Percentiles rank a stretch among this genome's conserved stretches.
These are phyloP conservation scores for Frankliniella intonsa DNA, from an alignment of 2,888 invertebrate species.

Conservation along the genomic window DNA sequence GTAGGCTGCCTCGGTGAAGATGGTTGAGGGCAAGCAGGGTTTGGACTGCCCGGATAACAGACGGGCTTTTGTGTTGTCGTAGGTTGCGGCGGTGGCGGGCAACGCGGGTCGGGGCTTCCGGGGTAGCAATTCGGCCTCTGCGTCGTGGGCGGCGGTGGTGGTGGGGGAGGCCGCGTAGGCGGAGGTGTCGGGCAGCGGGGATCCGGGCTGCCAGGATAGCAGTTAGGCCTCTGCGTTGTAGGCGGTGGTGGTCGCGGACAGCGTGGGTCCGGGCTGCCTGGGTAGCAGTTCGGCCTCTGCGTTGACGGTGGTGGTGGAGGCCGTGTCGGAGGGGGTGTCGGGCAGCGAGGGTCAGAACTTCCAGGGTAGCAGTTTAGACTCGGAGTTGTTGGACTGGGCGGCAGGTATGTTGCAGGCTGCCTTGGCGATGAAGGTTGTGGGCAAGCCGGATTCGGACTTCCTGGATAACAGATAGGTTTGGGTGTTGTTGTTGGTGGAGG, in stretches of 20 bases:
- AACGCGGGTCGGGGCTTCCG: background rate
- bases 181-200: background rate
- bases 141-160: background rate
- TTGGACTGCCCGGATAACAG: conserved; percentile 36
- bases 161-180: background rate
- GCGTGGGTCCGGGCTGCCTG: background rate
- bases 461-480: background rate
- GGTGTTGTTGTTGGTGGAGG: background rate
- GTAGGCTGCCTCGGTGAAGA: conserved; percentile 37
- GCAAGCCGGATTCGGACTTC: too few relatives aligned
- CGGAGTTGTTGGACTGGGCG: conserved; percentile 33
- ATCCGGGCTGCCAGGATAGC: background rate
- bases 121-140: background rate
- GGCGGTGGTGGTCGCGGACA: background rate
- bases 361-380: background rate
- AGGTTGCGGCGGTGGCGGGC: background rate
- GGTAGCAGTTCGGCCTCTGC: background rate
- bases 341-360: background rate
- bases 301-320: background rate
- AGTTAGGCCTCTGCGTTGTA: background rate
- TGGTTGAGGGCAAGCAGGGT: conserved; percentile 36
- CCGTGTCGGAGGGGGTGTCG: background rate
- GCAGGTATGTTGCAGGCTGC: conserved; percentile 35
- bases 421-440: too few relatives aligned
- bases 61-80: too few relatives aligned